Percentiles rank a stretch among this genome's conserved stretches.
These are phyloP conservation scores for Dromiciops gliroides DNA, from an alignment of 2,113 vertebrate species.

Conservation along the genomic window DNA sequence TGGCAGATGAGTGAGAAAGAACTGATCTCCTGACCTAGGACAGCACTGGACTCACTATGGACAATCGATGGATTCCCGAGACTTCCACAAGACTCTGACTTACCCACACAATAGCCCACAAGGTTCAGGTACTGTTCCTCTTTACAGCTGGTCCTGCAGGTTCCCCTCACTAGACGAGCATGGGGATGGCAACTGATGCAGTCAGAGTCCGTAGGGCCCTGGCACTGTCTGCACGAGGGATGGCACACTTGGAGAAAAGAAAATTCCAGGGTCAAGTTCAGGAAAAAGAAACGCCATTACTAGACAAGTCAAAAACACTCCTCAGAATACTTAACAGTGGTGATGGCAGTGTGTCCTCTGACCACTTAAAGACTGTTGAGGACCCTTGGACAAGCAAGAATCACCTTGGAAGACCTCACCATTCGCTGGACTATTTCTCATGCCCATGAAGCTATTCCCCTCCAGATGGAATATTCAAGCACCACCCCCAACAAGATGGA, in stretches of 20 bases:
- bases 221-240: slow-evolving; percentile 87
- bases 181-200: slow-evolving; percentile 87
- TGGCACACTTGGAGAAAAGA: slow-evolving; percentile 84
- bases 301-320: not conserved
- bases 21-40: not conserved
- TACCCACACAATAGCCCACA: slow-evolving; percentile 88
- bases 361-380: not conserved
- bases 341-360: not conserved
- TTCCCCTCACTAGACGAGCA: slow-evolving; percentile 72
- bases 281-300: not conserved
- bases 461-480: not conserved
- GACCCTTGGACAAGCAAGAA: not conserved
- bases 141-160: slow-evolving; percentile 85
- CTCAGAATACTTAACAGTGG: not conserved
- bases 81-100: slow-evolving; percentile 66
- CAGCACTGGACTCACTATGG: too few species aligned
- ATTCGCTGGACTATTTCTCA: not conserved
- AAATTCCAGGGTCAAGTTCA: not conserved
- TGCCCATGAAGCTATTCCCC: not conserved
- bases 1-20: not conserved
- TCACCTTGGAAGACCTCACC: not conserved
- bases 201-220: slow-evolving; percentile 82
- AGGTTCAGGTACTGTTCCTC: slow-evolving; percentile 87
- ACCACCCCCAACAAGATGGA: not conserved
- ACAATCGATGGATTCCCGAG: too few species aligned